Evolutionary conservation across 2,888 invertebrate species (phyloP).

Genomic region (Spisula subtruncata): DNA sequence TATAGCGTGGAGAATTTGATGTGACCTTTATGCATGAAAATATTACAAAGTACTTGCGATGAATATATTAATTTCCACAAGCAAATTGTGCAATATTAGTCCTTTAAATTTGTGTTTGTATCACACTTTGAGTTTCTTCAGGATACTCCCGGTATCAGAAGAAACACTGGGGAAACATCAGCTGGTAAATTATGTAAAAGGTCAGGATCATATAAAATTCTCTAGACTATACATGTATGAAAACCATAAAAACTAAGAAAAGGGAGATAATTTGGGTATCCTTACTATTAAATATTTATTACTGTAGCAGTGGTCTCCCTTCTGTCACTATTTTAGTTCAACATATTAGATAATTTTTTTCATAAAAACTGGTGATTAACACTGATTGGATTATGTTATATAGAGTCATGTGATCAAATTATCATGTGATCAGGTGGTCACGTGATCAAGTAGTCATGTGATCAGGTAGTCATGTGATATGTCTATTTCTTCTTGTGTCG

Average conservation of each 20-base stretch:
- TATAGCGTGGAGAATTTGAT: no score
- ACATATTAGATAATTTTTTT: background rate
- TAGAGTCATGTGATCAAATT: background rate
- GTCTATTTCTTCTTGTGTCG: constrained; percentile 54
- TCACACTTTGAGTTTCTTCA: no score
- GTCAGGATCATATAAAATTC: no score
- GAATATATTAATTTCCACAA: no score
- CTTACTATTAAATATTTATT: background rate
- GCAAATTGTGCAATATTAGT: no score
- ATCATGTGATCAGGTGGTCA: constrained; percentile 10
- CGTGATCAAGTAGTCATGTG: background rate
- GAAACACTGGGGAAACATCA: no score
- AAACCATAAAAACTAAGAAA: no score
- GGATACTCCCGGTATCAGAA: no score
- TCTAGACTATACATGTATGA: background rate
- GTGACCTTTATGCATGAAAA: no score
- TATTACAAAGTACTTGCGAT: no score
- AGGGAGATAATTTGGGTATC: background rate
- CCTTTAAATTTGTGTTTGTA: no score
- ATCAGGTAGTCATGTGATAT: constrained; percentile 2
- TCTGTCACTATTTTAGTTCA: background rate
- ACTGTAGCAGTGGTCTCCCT: background rate
- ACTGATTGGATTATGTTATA: background rate
- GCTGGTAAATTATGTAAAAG: no score
- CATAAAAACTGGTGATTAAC: background rate